phyloP scores from a whole-genome alignment of 2,113 vertebrate species.

The Delphinus delphis region DNA sequence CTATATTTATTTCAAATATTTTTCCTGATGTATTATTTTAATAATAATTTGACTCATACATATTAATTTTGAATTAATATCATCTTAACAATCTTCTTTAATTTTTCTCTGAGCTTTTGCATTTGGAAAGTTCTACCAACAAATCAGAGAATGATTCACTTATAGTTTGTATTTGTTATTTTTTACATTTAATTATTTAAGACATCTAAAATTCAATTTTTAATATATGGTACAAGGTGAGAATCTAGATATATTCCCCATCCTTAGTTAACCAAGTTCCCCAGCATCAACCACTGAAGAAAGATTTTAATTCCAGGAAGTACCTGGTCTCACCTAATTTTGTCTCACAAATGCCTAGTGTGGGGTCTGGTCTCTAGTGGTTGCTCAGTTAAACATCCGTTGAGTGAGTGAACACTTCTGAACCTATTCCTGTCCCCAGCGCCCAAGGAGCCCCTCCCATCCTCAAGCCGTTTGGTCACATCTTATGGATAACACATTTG shows the following conservation, averaged over 20 bases:
- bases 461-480: not conserved
- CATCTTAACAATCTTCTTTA: not conserved
- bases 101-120: not conserved
- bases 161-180: not conserved
- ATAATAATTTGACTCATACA: not conserved
- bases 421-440: not conserved
- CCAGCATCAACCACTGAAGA: not conserved
- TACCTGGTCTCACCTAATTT: not conserved
- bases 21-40: not conserved
- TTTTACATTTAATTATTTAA: not conserved
- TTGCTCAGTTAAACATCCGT: not conserved
- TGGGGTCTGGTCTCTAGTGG: not conserved
- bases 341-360: not conserved
- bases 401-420: not conserved
- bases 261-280: not conserved
- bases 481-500: fast-evolving
- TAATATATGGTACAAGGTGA: not conserved
- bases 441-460: not conserved
- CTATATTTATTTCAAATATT: not conserved
- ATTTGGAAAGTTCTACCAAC: not conserved
- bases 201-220: not conserved
- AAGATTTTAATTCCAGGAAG: not conserved
- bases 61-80: not conserved
- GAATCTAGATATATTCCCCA: not conserved
- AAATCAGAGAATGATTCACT: not conserved